Evolutionary conservation across 2,888 invertebrate genomes (phyloP).

Genomic region (Monoplex corrugatus): DNA sequence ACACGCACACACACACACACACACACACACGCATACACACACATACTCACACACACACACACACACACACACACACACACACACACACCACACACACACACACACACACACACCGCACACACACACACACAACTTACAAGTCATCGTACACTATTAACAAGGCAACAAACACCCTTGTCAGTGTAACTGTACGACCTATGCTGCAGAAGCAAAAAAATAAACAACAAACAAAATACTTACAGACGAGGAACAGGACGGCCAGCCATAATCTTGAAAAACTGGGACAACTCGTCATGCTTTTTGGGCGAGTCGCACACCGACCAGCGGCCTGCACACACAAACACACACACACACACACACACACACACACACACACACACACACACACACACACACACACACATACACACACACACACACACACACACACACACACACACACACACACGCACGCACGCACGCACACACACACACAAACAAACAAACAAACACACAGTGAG

Average conservation of each 20-base stretch:
- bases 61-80: constrained; percentile 35
- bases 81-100: constrained; percentile 37
- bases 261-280: too few relatives aligned
- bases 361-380: constrained; percentile 25
- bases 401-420: constrained; percentile 13
- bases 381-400: constrained; percentile 10
- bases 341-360: neutral
- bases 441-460: neutral
- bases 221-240: too few relatives aligned
- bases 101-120: constrained; percentile 21
- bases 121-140: constrained; percentile 5
- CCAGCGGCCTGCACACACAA: too few relatives aligned
- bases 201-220: too few relatives aligned
- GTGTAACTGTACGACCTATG: too few relatives aligned
- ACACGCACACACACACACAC: constrained; percentile 12
- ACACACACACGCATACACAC: constrained; percentile 9
- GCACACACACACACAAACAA: too few relatives aligned
- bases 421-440: neutral
- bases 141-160: too few relatives aligned
- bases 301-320: too few relatives aligned
- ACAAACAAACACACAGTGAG: neutral
- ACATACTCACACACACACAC: constrained; percentile 27
- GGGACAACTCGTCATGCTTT: too few relatives aligned
- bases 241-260: too few relatives aligned
- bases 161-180: too few relatives aligned